phyloP scores from a whole-genome alignment of 2,888 invertebrate genomes.

The Ectemnius continuus region DNA sequence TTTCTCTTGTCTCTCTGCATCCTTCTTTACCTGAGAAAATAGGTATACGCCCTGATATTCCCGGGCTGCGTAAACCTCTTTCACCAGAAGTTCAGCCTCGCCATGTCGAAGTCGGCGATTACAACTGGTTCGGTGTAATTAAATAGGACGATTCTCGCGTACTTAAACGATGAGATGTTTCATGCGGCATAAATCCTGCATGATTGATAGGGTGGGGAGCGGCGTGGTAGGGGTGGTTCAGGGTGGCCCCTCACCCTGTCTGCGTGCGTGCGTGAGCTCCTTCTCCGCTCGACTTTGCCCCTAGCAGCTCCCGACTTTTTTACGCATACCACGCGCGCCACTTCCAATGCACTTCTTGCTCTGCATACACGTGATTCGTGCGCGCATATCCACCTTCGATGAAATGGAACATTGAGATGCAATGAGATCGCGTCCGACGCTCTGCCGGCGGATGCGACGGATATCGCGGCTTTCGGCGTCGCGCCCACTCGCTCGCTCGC shows the following conservation, averaged over 20 bases:
- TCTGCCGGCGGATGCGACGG: conserved; percentile 39
- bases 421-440: conserved; percentile 19
- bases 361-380: not conserved
- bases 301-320: conserved; percentile 1
- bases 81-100: not conserved
- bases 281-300: conserved; percentile 29
- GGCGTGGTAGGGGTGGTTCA: not conserved
- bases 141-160: not conserved
- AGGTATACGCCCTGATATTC: too few relatives aligned
- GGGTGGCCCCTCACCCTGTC: not conserved
- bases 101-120: too few relatives aligned
- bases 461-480: conserved; percentile 62
- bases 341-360: not conserved
- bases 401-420: conserved; percentile 28
- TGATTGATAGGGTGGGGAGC: conserved; percentile 1
- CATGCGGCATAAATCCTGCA: not conserved
- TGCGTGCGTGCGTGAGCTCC: too few relatives aligned
- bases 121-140: not conserved
- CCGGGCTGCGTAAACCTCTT: not conserved
- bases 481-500: conserved; percentile 22
- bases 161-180: not conserved
- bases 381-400: not conserved
- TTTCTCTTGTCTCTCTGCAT: too few relatives aligned
- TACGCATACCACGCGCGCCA: not conserved
- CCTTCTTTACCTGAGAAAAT: too few relatives aligned